phyloP scores from a whole-genome alignment of 2,888 invertebrate species.

The Monoplex corrugatus region DNA sequence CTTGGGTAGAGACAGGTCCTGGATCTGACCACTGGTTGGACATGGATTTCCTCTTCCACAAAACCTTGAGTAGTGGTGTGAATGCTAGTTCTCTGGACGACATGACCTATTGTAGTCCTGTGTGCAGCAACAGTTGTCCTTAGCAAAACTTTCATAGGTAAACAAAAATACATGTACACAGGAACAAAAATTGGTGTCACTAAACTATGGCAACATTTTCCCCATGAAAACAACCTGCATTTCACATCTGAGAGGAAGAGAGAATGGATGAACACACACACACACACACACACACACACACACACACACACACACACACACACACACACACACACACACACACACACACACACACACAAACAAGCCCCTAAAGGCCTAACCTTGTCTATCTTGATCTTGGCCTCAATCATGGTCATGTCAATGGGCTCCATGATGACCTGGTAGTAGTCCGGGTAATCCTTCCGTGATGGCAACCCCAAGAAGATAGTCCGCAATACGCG shows the following conservation, averaged over 20 bases:
- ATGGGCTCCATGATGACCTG: constrained; percentile 96
- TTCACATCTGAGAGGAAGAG: background rate
- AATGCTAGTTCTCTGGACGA: too few species aligned
- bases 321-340: background rate
- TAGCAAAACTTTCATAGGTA: too few species aligned
- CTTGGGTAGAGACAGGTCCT: too few species aligned
- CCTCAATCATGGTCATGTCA: constrained; percentile 96
- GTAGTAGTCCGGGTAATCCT: constrained; percentile 97
- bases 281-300: background rate
- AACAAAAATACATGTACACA: too few species aligned
- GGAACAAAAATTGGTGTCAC: too few species aligned
- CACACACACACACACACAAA: background rate
- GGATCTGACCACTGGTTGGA: too few species aligned
- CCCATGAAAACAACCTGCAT: too few species aligned
- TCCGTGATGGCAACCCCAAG: constrained; percentile 97
- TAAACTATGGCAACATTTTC: too few species aligned
- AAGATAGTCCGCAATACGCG: constrained; percentile 94
- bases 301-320: background rate
- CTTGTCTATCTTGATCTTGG: constrained; percentile 90
- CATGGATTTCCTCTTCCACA: too few species aligned
- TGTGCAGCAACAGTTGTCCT: too few species aligned
- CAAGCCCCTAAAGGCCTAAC: constrained; percentile 62
- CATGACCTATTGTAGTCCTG: too few species aligned
- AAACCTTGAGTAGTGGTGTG: too few species aligned
- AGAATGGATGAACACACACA: background rate